phyloP scores from a whole-genome alignment of 2,888 invertebrate species.

The Drosophila merina region DNA sequence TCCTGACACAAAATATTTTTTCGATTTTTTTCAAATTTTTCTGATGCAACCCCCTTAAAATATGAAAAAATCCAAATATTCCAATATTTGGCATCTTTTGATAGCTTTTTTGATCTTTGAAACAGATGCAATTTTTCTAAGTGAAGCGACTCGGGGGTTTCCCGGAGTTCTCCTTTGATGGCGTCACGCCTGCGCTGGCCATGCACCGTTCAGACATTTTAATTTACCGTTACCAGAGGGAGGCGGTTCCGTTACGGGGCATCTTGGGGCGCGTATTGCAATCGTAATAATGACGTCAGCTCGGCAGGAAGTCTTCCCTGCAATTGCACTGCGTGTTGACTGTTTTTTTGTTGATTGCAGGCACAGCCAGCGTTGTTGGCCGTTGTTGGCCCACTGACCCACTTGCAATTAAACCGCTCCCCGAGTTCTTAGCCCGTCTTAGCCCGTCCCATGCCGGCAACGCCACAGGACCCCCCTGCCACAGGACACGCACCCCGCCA shows the following conservation, averaged over 20 bases:
- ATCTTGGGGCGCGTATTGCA: slow-evolving; percentile 9
- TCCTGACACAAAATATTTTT: no score
- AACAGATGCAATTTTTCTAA: no score
- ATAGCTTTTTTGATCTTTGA: no score
- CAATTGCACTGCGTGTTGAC: slow-evolving; percentile 39
- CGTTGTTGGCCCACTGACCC: slow-evolving; percentile 74
- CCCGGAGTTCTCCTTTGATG: neutral
- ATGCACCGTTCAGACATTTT: neutral
- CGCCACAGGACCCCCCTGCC: neutral
- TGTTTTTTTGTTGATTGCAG: slow-evolving; percentile 46
- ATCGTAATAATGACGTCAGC: slow-evolving; percentile 54
- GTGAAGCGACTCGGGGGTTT: neutral
- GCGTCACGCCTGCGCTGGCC: slow-evolving; percentile 41
- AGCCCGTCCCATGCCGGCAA: neutral
- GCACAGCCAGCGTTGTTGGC: slow-evolving; percentile 34
- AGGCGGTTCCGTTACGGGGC: slow-evolving; percentile 5
- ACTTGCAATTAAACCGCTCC: slow-evolving; percentile 45
- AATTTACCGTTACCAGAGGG: slow-evolving; percentile 8
- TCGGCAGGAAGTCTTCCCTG: slow-evolving; percentile 51
- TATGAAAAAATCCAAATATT: no score
- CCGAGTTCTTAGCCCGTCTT: neutral
- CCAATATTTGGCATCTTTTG: no score
- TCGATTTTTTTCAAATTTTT: no score
- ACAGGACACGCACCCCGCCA: neutral
- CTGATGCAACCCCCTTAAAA: no score